Evolutionary conservation across 37 sponge, comb jelly and placozoan species (phyloP).

Genomic region (Theonella swinhoei): DNA sequence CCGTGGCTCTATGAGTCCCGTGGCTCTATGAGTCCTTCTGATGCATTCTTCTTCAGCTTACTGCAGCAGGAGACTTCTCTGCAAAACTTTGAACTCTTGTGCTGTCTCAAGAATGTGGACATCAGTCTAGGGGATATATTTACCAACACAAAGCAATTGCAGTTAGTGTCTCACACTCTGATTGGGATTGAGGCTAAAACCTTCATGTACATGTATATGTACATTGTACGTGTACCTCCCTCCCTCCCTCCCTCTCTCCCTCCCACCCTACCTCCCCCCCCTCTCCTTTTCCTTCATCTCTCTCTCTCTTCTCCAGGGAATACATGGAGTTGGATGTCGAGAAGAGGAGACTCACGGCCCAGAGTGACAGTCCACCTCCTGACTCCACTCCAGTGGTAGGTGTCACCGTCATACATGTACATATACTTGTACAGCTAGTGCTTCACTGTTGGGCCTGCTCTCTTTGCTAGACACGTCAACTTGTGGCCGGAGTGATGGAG

Average conservation of each 20-base stretch:
- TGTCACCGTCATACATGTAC: neutral
- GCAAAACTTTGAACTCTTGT: constrained; percentile 82
- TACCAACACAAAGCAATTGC: constrained; percentile 68
- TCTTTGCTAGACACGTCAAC: constrained; percentile 28
- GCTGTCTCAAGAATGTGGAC: constrained; percentile 65
- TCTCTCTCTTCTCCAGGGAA: constrained; percentile 22
- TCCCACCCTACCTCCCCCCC: neutral
- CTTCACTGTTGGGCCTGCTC: neutral
- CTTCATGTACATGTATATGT: too few species aligned
- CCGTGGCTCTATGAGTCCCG: neutral
- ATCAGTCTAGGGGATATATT: constrained; percentile 47
- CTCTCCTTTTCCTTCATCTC: neutral
- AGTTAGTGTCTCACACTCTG: constrained; percentile 42
- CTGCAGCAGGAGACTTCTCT: constrained; percentile 70
- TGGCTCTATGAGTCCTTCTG: constrained; percentile 17
- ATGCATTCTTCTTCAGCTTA: constrained; percentile 69
- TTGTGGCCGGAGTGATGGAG: constrained; percentile 68
- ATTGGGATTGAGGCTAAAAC: too few species aligned
- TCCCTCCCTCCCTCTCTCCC: neutral
- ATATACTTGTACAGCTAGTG: neutral
- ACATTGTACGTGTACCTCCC: neutral
- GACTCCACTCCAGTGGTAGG: constrained; percentile 61
- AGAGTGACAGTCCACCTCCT: neutral
- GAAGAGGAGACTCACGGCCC: constrained; percentile 3
- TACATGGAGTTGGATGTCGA: constrained; percentile 78